Base-by-base conservation (phyloP, 1,140 invertebrate species). In the Heliconius hewitsoni region DNA sequence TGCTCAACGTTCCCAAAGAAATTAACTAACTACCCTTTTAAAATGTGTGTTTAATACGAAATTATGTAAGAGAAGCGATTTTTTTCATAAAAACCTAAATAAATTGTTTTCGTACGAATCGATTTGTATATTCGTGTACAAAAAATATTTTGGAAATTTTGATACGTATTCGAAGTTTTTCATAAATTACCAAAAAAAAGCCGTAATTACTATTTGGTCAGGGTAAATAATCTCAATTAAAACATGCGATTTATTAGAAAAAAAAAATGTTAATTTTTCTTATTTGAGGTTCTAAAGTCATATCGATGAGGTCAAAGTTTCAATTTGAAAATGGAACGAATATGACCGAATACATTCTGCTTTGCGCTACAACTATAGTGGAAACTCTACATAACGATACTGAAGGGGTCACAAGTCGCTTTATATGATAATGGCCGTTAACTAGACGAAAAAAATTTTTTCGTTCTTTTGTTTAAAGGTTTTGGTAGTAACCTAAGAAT, bases 1-100 rank as follows among this genome's bases (percentile, higher is more conserved):
- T 83, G 82, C 80, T 83, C 82, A 83, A 34, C 23, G 27, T 52
- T 52, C 73, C 71, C 71, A 42, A 72, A 72, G 39, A 39, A 72
- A 72, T 66, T 27, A 66, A 66, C 60, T 66, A 66, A 66, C 23
- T 30, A 37, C 74, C 57, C 39, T n/a, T 39, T 70, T 50, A 27
- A 73, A 19, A 60, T 34, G 9, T 55, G 1, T 55, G 19, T 57
- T 57, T 11, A 66, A 66, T 66, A n/a, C 3, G 23, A 30, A 30
- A 39, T 39, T 74, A 52, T 50, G 9, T 6, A 37, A 74, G 16
- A 13, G 42, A 46, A 46, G 42, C 42, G 13, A 2, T 19, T 9
- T 23, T 66, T 66, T 66, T 57, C n/a, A n/a, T 60, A 60, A 60
- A 66, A 66, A 30, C n/a, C 3, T 3, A 27, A 11, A 23, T 2